Evolutionary conservation across 2,113 vertebrate genomes (phyloP), one percentile per base, ranked within the genome.

Genomic region (Herpetotheres cachinnans): DNA sequence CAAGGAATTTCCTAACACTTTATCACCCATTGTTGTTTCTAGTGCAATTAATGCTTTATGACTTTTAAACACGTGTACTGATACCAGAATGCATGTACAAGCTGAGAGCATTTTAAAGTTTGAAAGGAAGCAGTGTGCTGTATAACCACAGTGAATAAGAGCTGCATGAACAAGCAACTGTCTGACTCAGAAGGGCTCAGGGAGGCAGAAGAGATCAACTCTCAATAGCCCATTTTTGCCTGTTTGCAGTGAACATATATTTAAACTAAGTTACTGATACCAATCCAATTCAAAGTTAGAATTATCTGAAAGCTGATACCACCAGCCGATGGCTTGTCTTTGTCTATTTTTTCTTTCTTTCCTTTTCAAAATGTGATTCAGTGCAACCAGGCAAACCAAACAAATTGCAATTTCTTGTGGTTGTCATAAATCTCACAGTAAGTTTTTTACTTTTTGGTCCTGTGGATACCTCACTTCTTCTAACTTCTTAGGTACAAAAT

Each of bases 71-170:
- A 40, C 12, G 4, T 15, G 6, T 36, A 52, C 25, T 27, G 11
- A 50, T 47, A 66, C 9, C 62, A 61, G 56, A 69, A 55, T 56
- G 20, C 11, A 11, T 46, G 21, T 78, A 61, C 55, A 81, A 72
- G 44, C 20, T 40, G 34, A 38, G 20, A 36, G 13, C 27, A 4
- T 61, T 50, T 61, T 58, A 36, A 59, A 82, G 52, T 70, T 79
- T 82, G 55, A 61, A 89, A 47, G 0, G 1, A 15, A 59, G 24
- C 0, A 0, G 16, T 32, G 36, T 47, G 20, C 19, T 79, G 18
- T 74, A 9, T 82, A 55, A 74, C 20, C 47, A 42, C 20, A 46
- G 42, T 46, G 30, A 65, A 7, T 30, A 46, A 3, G 4, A 90
- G 17, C 50, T 85, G 19, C 46, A 8, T 27, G 59, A 84, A 21